A percentile compares a stretch with the other conserved stretches of the same genome.
These are phyloP conservation scores for Pampusana beccarii DNA, from an alignment of 2,113 vertebrate species.

Conservation along the genomic window DNA sequence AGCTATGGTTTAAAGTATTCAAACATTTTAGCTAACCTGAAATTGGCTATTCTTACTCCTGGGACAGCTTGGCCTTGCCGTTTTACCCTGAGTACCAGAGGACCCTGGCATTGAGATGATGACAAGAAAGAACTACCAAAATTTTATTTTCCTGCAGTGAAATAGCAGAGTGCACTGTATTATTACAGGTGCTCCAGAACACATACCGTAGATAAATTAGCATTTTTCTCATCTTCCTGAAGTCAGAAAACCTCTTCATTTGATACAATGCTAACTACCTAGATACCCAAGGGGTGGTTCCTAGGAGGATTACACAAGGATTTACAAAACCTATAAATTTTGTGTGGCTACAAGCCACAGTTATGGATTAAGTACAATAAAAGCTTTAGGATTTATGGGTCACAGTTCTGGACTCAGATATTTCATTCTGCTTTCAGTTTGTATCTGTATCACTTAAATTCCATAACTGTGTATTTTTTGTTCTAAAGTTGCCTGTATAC, in stretches of 20 bases:
- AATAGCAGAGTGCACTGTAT: background rate
- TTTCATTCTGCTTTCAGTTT: background rate
- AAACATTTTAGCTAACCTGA: background rate
- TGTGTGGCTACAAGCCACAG: background rate
- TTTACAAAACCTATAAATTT: background rate
- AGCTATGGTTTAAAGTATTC: background rate
- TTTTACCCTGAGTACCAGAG: background rate
- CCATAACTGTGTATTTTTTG: background rate
- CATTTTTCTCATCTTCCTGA: background rate
- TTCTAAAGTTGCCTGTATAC: background rate
- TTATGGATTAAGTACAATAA: background rate
- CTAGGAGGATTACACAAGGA: background rate
- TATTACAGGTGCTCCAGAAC: background rate
- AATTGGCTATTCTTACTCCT: background rate
- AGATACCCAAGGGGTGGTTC: background rate
- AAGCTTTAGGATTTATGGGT: background rate
- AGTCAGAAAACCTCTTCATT: background rate
- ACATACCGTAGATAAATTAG: background rate
- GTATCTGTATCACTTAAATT: background rate
- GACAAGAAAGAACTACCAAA: background rate
- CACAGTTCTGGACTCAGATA: background rate
- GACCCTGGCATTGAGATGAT: background rate
- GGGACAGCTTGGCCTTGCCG: background rate
- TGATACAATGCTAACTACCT: background rate
- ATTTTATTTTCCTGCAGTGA: background rate